A percentile compares a stretch with the other conserved stretches of the same genome.
phyloP scores from a whole-genome alignment of 2,113 vertebrate species.

The Chionodraco myersi region DNA sequence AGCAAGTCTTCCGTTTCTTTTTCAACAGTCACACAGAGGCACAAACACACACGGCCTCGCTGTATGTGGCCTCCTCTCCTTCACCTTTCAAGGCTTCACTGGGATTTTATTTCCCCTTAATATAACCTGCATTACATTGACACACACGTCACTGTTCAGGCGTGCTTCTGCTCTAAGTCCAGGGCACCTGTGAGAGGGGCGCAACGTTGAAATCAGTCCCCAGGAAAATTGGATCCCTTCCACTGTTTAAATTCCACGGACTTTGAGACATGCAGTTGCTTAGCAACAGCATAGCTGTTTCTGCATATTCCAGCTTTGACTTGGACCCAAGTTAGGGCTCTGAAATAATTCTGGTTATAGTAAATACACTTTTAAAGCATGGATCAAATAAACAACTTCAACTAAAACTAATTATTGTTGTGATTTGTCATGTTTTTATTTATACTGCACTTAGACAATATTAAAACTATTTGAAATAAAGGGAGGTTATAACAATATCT shows the following conservation, averaged over 20 bases:
- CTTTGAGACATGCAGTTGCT: slow-evolving; percentile 79
- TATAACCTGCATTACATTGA: neutral
- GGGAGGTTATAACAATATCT: neutral
- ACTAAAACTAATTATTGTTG: slow-evolving; percentile 14
- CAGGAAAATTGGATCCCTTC: slow-evolving; percentile 70
- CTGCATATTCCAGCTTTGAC: slow-evolving; percentile 56
- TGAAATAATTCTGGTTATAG: slow-evolving; percentile 42
- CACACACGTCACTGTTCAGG: neutral
- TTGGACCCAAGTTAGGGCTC: slow-evolving; percentile 55
- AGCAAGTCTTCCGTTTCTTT: slow-evolving; percentile 15
- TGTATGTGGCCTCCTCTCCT: slow-evolving; percentile 15
- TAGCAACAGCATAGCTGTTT: slow-evolving; percentile 75
- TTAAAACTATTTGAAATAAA: neutral
- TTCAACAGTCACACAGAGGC: neutral
- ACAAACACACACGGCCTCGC: neutral
- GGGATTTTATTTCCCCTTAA: neutral
- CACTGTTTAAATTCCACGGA: slow-evolving; percentile 72
- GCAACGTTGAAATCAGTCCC: slow-evolving; percentile 62
- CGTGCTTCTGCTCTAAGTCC: slow-evolving; percentile 18
- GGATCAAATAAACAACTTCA: slow-evolving; percentile 25
- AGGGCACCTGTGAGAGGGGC: slow-evolving; percentile 36
- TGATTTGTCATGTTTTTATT: slow-evolving; percentile 14
- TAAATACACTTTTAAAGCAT: slow-evolving; percentile 28
- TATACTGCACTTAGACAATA: neutral
- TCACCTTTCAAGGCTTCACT: slow-evolving; percentile 3